Base-by-base conservation (phyloP, 2,888 invertebrate species). In the Elysia crispata region DNA sequence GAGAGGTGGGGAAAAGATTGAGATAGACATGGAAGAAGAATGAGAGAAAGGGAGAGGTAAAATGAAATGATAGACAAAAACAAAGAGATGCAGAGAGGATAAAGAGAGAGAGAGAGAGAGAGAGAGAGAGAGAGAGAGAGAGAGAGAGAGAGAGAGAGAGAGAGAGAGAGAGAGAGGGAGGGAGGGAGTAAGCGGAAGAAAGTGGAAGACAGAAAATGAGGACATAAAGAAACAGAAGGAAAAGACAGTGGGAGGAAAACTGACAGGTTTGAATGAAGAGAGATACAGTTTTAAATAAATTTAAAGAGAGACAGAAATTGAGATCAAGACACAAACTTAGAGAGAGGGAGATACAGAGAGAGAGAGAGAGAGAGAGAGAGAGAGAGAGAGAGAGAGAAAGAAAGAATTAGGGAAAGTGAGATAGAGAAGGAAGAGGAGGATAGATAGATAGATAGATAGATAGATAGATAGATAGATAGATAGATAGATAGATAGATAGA, bases 11-110 rank as follows among this genome's bases (percentile, higher is more conserved):
- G 30, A 28, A 25, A 18, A 25, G 25, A 1, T 1, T 13, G 66
- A 66, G 25, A 30, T 3, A 28, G n/a, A 66, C 8, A 28, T 13
- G 66, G 30, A 23, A 25, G n/a, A n/a, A n/a, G n/a, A n/a, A n/a
- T n/a, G n/a, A n/a, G n/a, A n/a, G n/a, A n/a, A 30, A 66, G 28
- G 13, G 66, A 66, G 28, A 66, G 66, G 30, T 25, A 66, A 25
- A 25, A 1, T 18, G 30, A 66, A n/a, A 66, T 13, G 41, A 41
- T 11, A 41, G 41, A 41, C 41, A 41, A 41, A 41, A 11, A 41
- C 41, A 41, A 41, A 41, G 3, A 66, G 30, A 66, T 5, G 25
- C 66, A 66, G 15, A 66, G n/a, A 23, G 6, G 6, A 23, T 8
- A 28, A 13, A 28, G 66, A 66, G 13, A 25, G 28, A 66, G 13